Evolutionary conservation across 37 sponge, comb jelly and placozoan genomes (phyloP).

Genomic region (Ianthella basta): DNA sequence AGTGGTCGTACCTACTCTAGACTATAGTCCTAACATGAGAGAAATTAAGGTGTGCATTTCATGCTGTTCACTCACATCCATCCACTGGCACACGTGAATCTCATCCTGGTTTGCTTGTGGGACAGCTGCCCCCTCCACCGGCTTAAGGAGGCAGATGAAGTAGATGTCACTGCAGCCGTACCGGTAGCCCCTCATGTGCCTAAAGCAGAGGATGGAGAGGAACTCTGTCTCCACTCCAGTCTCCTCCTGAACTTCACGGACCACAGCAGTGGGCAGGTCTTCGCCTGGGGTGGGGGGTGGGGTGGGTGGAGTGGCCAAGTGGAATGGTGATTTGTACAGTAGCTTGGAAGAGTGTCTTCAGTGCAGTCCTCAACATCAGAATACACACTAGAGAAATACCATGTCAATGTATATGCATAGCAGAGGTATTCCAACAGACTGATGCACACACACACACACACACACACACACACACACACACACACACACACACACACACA

Average conservation of each 20-base stretch:
- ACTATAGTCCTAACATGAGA: background rate
- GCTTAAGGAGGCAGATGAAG: slow-evolving; percentile 72
- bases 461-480: background rate
- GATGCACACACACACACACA: background rate
- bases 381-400: background rate
- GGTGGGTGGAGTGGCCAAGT: too few relatives aligned
- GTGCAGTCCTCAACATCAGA: too few relatives aligned
- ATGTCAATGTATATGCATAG: background rate
- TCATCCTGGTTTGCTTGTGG: slow-evolving; percentile 49
- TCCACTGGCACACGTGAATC: slow-evolving; percentile 84
- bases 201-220: slow-evolving; percentile 72
- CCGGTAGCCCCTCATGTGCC: slow-evolving; percentile 74
- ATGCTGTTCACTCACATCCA: slow-evolving; percentile 59
- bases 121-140: slow-evolving; percentile 54
- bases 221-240: slow-evolving; percentile 89
- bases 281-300: slow-evolving; percentile 63
- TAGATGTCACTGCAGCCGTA: slow-evolving; percentile 77
- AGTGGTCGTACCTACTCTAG: background rate
- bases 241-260: slow-evolving; percentile 84
- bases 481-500: slow-evolving; percentile 21
- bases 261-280: slow-evolving; percentile 63
- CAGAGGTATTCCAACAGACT: too few relatives aligned
- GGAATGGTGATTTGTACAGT: too few relatives aligned
- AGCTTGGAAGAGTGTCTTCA: too few relatives aligned
- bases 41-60: background rate